A percentile compares a stretch with the other conserved stretches of the same genome.
phyloP scores from a whole-genome alignment of 2,797 vertebrate species.

The Enteromius unitaeniatus region DNA sequence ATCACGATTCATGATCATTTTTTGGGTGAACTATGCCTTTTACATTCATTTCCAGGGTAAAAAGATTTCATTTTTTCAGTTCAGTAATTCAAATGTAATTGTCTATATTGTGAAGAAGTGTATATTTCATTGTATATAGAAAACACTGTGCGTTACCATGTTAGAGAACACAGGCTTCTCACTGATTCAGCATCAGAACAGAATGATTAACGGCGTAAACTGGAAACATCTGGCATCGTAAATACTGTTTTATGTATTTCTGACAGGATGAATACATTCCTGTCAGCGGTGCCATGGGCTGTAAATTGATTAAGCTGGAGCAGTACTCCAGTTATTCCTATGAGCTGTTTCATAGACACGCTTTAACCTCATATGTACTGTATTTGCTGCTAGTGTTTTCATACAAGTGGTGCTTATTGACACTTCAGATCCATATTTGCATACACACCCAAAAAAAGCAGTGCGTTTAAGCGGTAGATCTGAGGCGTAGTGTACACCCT shows the following conservation, averaged over 20 bases:
- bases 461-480: background rate
- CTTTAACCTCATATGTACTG: background rate
- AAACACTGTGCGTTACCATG: background rate
- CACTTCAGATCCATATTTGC: conserved; percentile 1
- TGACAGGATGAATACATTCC: conserved; percentile 35
- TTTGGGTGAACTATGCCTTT: background rate
- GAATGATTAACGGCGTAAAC: conserved; percentile 28
- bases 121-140: background rate
- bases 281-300: conserved; percentile 22
- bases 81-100: background rate
- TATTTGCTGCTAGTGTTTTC: background rate
- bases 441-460: background rate
- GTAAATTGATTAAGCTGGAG: conserved; percentile 28
- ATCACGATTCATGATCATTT: background rate
- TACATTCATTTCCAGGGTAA: background rate
- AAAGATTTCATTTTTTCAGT: background rate
- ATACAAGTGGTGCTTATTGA: background rate
- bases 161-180: background rate
- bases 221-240: conserved; percentile 49
- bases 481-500: background rate
- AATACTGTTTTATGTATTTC: conserved; percentile 40
- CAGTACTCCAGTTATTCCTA: background rate
- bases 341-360: background rate
- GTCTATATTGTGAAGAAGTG: background rate
- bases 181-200: background rate